Base-by-base conservation (phyloP, 2,888 invertebrate species). In the Lepas anatifera region DNA sequence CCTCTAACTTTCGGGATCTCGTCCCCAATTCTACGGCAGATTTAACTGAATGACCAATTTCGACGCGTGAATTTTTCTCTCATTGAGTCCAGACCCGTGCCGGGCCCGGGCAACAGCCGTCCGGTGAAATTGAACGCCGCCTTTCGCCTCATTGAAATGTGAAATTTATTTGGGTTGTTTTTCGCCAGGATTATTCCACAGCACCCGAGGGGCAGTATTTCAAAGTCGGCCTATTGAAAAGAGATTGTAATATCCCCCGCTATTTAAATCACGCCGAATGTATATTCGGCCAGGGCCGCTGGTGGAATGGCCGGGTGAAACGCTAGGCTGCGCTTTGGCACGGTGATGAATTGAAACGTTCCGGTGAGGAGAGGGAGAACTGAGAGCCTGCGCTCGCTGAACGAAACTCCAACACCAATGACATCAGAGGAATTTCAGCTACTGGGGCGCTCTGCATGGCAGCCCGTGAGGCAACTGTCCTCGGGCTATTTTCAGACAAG, bases 41-140 rank as follows among this genome's bases (percentile, higher is more conserved):
- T 58, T 58, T 58, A 58, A 58, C 58, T 58, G 58, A 58, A 58
- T 58, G 58, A 58, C 58, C 58, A 58, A 58, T 58, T 58, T 13
- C 29, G 32, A 58, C 58, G 58, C 58, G 58, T 58, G 58, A 58
- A 58, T 58, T 58, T 58, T 58, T 58, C 29, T 58, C 58, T 58
- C 58, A 58, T 58, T 58, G 58, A 32, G 58, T 27, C 29, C 32
- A 22, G 18, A 22, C 58, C 58, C 2, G 25, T 32, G 13, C 25
- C 25, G 58, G 32, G 29, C 32, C 32, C 58, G 25, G 29, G 32
- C 32, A 29, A 32, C 29, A 18, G 58, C 13, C 29, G 32, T 4
- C 7, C 32, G 58, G 18, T 18, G 2, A 32, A 32, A 58, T 58
- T 58, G 58, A 58, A 58, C 32, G 58, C 18, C 18, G 32, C 27